Evolutionary conservation across 2,888 invertebrate genomes (phyloP).

Genomic region (Nematopogon swammerdamellus): DNA sequence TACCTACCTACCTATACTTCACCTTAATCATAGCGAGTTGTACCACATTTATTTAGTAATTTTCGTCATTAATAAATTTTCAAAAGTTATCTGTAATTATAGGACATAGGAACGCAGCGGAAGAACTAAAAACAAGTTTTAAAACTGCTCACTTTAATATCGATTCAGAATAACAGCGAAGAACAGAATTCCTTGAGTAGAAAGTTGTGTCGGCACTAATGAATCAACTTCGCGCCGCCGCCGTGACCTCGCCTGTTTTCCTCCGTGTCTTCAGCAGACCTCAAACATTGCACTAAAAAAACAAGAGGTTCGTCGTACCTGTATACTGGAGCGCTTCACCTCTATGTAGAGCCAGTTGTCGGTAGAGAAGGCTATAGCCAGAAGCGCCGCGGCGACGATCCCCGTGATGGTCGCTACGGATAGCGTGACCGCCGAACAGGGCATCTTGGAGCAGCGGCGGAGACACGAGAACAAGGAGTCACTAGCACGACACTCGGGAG

Average conservation of each 20-base stretch:
- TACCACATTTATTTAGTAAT: too few species aligned
- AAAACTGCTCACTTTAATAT: too few species aligned
- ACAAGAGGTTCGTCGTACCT: constrained; percentile 57
- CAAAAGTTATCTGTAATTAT: too few species aligned
- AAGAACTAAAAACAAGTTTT: too few species aligned
- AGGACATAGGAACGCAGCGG: too few species aligned
- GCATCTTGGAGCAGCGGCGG: constrained; percentile 65
- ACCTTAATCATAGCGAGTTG: too few species aligned
- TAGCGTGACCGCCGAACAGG: constrained; percentile 91
- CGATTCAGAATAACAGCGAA: too few species aligned
- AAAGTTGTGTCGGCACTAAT: background rate
- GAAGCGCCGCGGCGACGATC: constrained; percentile 88
- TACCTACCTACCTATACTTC: too few species aligned
- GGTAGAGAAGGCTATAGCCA: constrained; percentile 92
- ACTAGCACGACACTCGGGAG: constrained; percentile 51
- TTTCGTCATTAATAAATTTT: too few species aligned
- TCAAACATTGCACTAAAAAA: too few species aligned
- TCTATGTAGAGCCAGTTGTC: constrained; percentile 96
- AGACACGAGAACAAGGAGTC: constrained; percentile 25
- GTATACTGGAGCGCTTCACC: constrained; percentile 84
- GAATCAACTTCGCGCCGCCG: background rate
- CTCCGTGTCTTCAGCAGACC: too few species aligned
- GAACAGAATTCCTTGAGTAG: background rate
- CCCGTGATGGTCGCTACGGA: constrained; percentile 95
- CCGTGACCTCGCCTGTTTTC: background rate